Evolutionary conservation across 2,888 invertebrate species (phyloP), one percentile per base, ranked within the genome.

Genomic region (Cheilosia scutellata): DNA sequence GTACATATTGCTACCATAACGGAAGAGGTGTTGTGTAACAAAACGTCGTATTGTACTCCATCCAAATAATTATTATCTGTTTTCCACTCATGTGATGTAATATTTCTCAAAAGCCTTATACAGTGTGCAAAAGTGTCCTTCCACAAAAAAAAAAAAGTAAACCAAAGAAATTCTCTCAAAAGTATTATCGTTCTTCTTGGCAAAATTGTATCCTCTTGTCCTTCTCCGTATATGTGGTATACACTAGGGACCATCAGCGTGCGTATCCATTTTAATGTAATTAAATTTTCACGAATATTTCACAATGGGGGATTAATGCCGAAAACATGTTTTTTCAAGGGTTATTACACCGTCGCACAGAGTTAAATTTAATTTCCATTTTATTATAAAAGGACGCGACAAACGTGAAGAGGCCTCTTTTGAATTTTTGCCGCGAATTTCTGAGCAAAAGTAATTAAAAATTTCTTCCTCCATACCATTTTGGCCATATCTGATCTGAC

Each of bases 301-400:
- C 49, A 63, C 63, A 71, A 76, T 65, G 63, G 76, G 51, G 63
- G 76, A 82, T 76, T 71, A 82, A 82, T 76, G 75, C 57, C 65
- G 51, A 33, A 76, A 65, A 82, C 63, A 82, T 82, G 57, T 71
- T 71, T 58, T 20, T 82, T 82, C 70, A 82, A 82, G 82, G 82
- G 63, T 76, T 82, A 76, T 76, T 82, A 70, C 70, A 49, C 71
- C 65, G 44, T 33, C 53, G 44, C 58, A 60, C 16, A 29, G 42
- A 42, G 55, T 65, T 76, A 72, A 76, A 82, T 58, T 71, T 76
- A 71, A 77, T 77, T 82, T 82, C 51, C 65, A 72, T 65, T 71
- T 65, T 65, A 60, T 55, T 63, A 57, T 71, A 16, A 57, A 60
- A 37, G 60, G 33, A 51, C 51, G 20, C 16, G 57, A 57, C 53